A percentile compares a stretch with the other conserved stretches of the same genome.
Conservation (phyloP, 2,113 vertebrate genomes). For the Calidris pugnax region DNA sequence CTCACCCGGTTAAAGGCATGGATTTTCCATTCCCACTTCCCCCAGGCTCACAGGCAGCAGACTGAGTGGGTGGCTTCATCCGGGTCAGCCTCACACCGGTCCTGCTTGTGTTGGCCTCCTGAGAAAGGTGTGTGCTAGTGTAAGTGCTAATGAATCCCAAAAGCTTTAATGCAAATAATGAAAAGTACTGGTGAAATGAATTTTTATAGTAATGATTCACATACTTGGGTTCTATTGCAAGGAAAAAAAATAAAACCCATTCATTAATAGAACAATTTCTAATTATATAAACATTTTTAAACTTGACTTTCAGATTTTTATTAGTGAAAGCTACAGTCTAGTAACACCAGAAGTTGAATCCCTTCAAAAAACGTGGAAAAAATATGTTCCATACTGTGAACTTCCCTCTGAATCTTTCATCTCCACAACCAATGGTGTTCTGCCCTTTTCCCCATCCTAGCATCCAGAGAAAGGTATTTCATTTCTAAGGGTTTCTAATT, state of each 20-base stretch:
- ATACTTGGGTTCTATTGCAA: neutral
- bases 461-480: neutral
- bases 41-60: fast-evolving
- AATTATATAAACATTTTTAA: neutral
- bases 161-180: neutral
- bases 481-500: neutral
- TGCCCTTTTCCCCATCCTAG: neutral
- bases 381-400: neutral
- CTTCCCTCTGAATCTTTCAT: neutral
- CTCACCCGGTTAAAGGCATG: neutral
- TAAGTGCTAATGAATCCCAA: neutral
- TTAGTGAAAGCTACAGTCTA: neutral
- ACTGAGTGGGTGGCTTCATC: neutral
- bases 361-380: neutral
- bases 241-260: neutral
- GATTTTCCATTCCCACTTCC: neutral
- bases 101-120: neutral
- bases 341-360: neutral
- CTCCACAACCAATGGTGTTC: neutral
- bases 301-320: neutral
- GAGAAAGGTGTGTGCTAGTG: fast-evolving
- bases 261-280: neutral
- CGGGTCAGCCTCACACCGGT: fast-evolving
- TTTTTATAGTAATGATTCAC: neutral
- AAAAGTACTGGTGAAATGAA: neutral